Percentiles rank a stretch among this genome's conserved stretches.
Conservation (phyloP, 2,888 invertebrate species). For the Polia nebulosa region DNA sequence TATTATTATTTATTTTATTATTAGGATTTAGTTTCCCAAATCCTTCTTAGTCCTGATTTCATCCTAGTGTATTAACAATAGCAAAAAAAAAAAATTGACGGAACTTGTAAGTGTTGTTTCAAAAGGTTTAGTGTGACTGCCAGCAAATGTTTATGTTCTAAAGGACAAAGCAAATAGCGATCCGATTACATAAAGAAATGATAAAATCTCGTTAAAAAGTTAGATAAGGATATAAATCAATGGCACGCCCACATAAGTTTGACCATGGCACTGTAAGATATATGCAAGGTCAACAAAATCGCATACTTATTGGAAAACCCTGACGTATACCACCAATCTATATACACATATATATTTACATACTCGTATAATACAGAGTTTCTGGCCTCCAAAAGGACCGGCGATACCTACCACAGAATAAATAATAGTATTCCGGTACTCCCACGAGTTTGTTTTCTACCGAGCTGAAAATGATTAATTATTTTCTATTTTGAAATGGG, state of each 20-base stretch:
- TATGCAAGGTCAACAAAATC: constrained; percentile 23
- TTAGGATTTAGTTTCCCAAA: too few species aligned
- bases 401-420: too few species aligned
- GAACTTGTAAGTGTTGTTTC: not conserved
- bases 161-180: not conserved
- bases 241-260: constrained; percentile 23
- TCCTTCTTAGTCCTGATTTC: too few species aligned
- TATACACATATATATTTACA: too few species aligned
- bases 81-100: too few species aligned
- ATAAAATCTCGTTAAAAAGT: not conserved
- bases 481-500: too few species aligned
- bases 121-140: not conserved
- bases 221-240: constrained; percentile 2
- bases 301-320: constrained; percentile 24
- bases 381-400: constrained; percentile 9
- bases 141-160: not conserved
- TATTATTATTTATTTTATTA: too few species aligned
- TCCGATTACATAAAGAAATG: not conserved
- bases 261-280: constrained; percentile 30
- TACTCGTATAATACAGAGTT: constrained; percentile 25
- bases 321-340: constrained; percentile 23
- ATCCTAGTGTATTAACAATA: too few species aligned
- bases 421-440: too few species aligned
- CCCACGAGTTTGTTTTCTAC: too few species aligned
- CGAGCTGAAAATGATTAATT: too few species aligned